Base-by-base conservation (phyloP, 2,888 invertebrate genomes). In the Leucozona laternaria region DNA sequence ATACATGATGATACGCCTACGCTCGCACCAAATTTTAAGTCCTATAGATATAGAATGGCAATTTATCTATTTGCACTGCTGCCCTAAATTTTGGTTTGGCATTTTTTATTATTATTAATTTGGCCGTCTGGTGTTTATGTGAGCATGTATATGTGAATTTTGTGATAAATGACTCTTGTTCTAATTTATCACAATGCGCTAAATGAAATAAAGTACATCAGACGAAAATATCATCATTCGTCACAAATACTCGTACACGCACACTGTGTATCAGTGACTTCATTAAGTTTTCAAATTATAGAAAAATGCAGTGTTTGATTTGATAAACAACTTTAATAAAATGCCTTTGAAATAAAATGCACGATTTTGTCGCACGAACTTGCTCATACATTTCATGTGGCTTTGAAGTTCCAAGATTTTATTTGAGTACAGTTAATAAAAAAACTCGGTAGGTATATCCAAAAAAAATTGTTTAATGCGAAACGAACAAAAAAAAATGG, bases 51-150 rank as follows among this genome's bases (percentile, higher is more conserved):
- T 13, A 13, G 43, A 6, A n/a, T 43, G 43, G 15, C 43, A 43
- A 43, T n/a, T 43, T 43, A 43, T 43, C n/a, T 43, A n/a, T 15
- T 40, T 43, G n/a, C 43, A 43, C 43, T 43, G 43, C 43, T 43
- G 43, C 43, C 43, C 43, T 43, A 43, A 43, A 43, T 43, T 43
- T 40, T 4, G n/a, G 7, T 43, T 43, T n/a, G 5, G 5, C 4
- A n/a, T 43, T 43, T 43, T 43, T 43, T n/a, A 43, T 43, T 37
- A 37, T 37, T 37, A 37, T 37, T 37, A 13, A 37, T 37, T 37
- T 37, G 37, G 37, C 13, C 4, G 37, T 37, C 37, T 37, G 37
- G 11, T 37, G 13, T 11, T 43, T 43, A 43, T 43, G n/a, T n/a
- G 6, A 15, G n/a, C n/a, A n/a, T 43, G 11, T 3, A 37, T 11